Conservation (phyloP, 2,113 vertebrate genomes). For the Sprattus sprattus region DNA sequence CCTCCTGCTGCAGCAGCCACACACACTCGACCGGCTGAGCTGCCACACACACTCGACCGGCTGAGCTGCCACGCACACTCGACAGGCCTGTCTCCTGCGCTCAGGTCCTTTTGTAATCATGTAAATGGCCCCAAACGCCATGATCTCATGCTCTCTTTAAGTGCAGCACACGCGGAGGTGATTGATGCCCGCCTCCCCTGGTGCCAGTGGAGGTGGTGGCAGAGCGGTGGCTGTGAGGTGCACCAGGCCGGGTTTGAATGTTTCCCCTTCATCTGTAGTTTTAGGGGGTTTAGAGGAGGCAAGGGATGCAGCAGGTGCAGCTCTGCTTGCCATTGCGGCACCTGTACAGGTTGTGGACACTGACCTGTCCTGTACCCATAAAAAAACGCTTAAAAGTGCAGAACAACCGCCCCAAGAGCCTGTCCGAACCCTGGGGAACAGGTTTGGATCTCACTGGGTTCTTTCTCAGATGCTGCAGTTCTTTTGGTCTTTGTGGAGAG, state of each 20-base stretch:
- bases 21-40: background rate
- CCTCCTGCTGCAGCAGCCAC: background rate
- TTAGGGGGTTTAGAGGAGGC: background rate
- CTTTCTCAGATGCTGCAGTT: no score
- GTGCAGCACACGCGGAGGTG: slow-evolving; percentile 25
- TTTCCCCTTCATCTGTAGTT: background rate
- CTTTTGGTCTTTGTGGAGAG: no score
- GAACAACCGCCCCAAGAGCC: no score
- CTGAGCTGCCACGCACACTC: background rate
- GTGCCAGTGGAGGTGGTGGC: background rate
- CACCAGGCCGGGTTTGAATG: slow-evolving; percentile 16
- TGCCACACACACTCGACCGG: background rate
- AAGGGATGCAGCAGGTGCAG: background rate
- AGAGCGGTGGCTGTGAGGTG: slow-evolving; percentile 40
- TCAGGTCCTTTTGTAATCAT: slow-evolving; percentile 28
- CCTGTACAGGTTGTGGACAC: no score
- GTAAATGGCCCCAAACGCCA: slow-evolving; percentile 23
- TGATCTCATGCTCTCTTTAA: slow-evolving; percentile 5
- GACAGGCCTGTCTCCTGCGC: background rate
- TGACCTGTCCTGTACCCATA: no score
- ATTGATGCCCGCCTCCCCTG: slow-evolving; percentile 25
- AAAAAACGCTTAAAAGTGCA: no score
- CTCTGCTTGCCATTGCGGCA: background rate
- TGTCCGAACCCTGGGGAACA: no score
- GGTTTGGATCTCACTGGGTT: no score